Conservation (phyloP, 2,797 vertebrate genomes). For the Serranus cabrilla region DNA sequence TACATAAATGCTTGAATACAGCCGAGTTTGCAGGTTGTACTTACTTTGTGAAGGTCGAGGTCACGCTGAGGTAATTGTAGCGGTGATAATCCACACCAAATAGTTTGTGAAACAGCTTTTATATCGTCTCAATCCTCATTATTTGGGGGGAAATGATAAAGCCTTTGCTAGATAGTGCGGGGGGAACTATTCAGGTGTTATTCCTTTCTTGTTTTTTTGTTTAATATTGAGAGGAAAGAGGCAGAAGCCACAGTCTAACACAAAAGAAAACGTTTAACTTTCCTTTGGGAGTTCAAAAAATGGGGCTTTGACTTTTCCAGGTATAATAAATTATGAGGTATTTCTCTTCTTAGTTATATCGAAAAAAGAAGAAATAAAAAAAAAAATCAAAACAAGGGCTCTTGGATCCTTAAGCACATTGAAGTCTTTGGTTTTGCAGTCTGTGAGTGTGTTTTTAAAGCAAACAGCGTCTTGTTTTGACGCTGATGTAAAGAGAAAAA, state of each 20-base stretch:
- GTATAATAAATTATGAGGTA: slow-evolving; percentile 83
- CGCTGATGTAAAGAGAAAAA: slow-evolving; percentile 26
- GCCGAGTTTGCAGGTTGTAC: slow-evolving; percentile 61
- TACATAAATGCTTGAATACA: not conserved
- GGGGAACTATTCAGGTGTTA: slow-evolving; percentile 52
- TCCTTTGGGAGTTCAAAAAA: slow-evolving; percentile 81
- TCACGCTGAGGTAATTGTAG: slow-evolving; percentile 83
- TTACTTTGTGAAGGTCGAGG: slow-evolving; percentile 88
- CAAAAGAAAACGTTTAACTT: slow-evolving; percentile 66
- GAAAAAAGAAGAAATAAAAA: slow-evolving; percentile 43
- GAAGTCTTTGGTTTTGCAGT: slow-evolving; percentile 86
- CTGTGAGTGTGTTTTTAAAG: slow-evolving; percentile 50
- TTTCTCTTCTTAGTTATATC: slow-evolving; percentile 74
- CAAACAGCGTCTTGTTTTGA: slow-evolving; percentile 55
- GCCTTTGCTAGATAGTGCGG: slow-evolving; percentile 62
- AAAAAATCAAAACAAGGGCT: slow-evolving; percentile 58
- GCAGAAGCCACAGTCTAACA: slow-evolving; percentile 60
- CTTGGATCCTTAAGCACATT: slow-evolving; percentile 65
- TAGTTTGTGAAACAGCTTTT: slow-evolving; percentile 66
- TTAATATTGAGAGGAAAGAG: slow-evolving; percentile 55
- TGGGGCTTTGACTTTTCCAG: slow-evolving; percentile 72
- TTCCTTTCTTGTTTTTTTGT: slow-evolving; percentile 39
- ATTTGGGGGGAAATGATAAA: slow-evolving; percentile 69
- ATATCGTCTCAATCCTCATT: slow-evolving; percentile 78
- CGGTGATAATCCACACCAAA: slow-evolving; percentile 85